phyloP scores from a whole-genome alignment of 2,888 invertebrate species.

The Enchytraeus crypticus region DNA sequence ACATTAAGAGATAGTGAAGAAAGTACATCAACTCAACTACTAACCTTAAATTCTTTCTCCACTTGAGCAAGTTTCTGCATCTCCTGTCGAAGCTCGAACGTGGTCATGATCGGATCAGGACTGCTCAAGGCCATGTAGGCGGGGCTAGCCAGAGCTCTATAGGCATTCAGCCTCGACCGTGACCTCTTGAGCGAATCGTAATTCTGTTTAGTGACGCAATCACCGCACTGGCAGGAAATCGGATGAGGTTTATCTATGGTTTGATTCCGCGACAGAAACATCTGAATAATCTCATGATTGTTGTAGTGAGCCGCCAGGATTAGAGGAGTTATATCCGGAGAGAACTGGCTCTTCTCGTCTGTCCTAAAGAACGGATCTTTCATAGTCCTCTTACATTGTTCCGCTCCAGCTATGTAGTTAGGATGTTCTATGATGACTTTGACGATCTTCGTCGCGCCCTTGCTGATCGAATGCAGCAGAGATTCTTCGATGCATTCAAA shows the following conservation, averaged over 20 bases:
- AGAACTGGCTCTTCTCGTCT: slow-evolving; percentile 54
- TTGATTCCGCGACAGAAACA: slow-evolving; percentile 62
- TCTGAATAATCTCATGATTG: slow-evolving; percentile 61
- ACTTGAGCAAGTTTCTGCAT: slow-evolving; percentile 56
- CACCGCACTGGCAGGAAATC: slow-evolving; percentile 47
- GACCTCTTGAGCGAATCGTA: slow-evolving; percentile 41
- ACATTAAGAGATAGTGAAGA: background rate
- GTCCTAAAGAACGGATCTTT: slow-evolving; percentile 48
- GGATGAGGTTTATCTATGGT: slow-evolving; percentile 58
- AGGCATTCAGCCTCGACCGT: slow-evolving; percentile 54
- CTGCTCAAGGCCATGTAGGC: slow-evolving; percentile 61
- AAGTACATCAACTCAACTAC: background rate
- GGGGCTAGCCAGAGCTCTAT: slow-evolving; percentile 62
- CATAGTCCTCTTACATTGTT: slow-evolving; percentile 37
- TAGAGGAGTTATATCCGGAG: slow-evolving; percentile 63
- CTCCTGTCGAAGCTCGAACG: slow-evolving; percentile 59
- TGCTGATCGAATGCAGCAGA: slow-evolving; percentile 59
- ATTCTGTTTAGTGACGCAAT: slow-evolving; percentile 31
- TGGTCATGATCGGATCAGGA: slow-evolving; percentile 61
- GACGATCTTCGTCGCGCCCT: slow-evolving; percentile 58
- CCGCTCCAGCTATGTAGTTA: slow-evolving; percentile 48
- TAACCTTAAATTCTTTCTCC: slow-evolving; percentile 55
- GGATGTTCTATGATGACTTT: slow-evolving; percentile 53
- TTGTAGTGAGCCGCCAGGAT: slow-evolving; percentile 64
- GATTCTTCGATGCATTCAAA: slow-evolving; percentile 60